phyloP scores from a whole-genome alignment of 2,113 vertebrate species.

The Enhydra lutris region DNA sequence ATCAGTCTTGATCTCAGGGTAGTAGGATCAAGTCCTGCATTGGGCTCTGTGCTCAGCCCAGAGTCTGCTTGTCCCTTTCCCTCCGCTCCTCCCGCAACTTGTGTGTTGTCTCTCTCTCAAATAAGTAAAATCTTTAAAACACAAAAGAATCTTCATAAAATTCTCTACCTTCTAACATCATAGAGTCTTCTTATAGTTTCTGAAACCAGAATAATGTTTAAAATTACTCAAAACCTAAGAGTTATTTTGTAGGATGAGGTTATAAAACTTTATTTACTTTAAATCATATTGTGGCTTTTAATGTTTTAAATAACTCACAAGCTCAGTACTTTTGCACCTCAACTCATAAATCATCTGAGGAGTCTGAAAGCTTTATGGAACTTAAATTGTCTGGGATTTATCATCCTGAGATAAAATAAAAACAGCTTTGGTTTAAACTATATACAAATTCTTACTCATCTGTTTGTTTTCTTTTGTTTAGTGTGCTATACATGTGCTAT shows the following conservation, averaged over 20 bases:
- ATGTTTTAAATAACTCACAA: constrained; percentile 11
- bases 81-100: neutral
- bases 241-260: constrained; percentile 26
- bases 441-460: neutral
- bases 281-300: constrained; percentile 18
- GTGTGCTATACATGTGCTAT: neutral
- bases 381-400: constrained; percentile 21
- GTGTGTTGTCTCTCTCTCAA: neutral
- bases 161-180: neutral
- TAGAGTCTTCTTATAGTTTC: neutral
- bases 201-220: neutral
- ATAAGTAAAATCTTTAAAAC: neutral
- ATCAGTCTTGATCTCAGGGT: neutral
- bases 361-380: neutral
- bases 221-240: neutral
- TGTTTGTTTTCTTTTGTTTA: neutral
- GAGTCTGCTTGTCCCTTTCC: neutral
- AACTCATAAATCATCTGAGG: neutral
- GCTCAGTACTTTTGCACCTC: neutral
- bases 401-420: neutral
- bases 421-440: neutral
- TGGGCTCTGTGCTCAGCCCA: neutral
- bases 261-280: constrained; percentile 38
- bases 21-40: neutral
- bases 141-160: neutral